Percentiles rank a stretch among this genome's conserved stretches.
Conservation (phyloP, 1,140 invertebrate species). For the Bursaphelenchus mucronatus region DNA sequence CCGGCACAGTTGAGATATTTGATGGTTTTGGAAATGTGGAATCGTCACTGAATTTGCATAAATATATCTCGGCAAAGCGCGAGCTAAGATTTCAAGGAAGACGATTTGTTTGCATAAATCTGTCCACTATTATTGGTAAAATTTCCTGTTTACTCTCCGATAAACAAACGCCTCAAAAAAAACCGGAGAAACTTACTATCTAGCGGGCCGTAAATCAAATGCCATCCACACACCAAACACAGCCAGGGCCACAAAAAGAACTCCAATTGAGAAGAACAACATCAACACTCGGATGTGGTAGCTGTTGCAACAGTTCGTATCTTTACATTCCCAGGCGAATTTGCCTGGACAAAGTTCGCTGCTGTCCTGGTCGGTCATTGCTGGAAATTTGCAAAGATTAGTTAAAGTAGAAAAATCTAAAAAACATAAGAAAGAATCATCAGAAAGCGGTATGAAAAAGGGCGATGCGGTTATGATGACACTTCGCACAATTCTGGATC, state of each 20-base stretch:
- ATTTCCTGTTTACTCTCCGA: neutral
- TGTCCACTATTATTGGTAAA: slow-evolving; percentile 4
- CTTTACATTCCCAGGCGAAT: slow-evolving; percentile 40
- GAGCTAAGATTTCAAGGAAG: too few relatives aligned
- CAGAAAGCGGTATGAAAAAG: too few relatives aligned
- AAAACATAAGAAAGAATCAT: too few relatives aligned
- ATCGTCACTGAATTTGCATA: neutral
- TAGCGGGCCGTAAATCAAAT: slow-evolving; percentile 39
- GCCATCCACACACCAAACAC: slow-evolving; percentile 36
- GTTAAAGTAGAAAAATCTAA: too few relatives aligned
- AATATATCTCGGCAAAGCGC: too few relatives aligned
- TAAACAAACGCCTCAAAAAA: slow-evolving; percentile 1
- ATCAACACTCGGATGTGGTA: slow-evolving; percentile 45
- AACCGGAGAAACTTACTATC: slow-evolving; percentile 7
- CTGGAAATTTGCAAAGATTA: neutral
- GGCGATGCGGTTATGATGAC: too few relatives aligned
- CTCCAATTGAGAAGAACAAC: slow-evolving; percentile 36
- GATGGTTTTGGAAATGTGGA: neutral
- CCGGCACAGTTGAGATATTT: neutral
- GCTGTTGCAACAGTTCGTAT: slow-evolving; percentile 33
- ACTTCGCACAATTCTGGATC: too few relatives aligned
- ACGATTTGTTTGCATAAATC: neutral
- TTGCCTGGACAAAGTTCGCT: slow-evolving; percentile 1
- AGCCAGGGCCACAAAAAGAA: slow-evolving; percentile 34
- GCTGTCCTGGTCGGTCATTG: slow-evolving; percentile 9